Evolutionary conservation across 1,140 invertebrate species (phyloP).

Genomic region (Cydia amplana): DNA sequence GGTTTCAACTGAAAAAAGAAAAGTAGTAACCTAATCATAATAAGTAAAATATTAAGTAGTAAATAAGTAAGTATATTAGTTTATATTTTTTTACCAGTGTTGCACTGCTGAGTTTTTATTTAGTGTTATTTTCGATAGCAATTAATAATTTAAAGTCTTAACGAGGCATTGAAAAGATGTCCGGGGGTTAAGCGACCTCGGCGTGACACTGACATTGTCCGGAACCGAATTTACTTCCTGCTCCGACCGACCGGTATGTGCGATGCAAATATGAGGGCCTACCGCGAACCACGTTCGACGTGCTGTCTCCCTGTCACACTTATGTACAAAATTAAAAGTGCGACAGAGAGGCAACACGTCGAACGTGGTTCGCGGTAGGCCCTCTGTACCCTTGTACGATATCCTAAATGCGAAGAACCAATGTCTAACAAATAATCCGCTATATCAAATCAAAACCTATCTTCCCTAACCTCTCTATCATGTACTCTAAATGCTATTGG

Average conservation of each 20-base stretch:
- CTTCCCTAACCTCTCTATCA: neutral
- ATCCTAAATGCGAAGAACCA: constrained; percentile 4
- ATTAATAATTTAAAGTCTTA: constrained; percentile 8
- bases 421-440: neutral
- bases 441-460: neutral
- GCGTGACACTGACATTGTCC: constrained; percentile 28
- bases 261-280: too few relatives aligned
- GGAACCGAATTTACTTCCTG: constrained; percentile 29
- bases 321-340: too few relatives aligned
- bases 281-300: too few relatives aligned
- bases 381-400: constrained; percentile 31
- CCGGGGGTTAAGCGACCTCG: constrained; percentile 13
- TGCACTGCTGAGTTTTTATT: neutral
- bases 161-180: constrained; percentile 14
- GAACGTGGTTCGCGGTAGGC: too few relatives aligned
- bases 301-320: too few relatives aligned
- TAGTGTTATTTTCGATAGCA: neutral
- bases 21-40: too few relatives aligned
- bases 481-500: too few relatives aligned
- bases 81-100: neutral
- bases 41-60: too few relatives aligned
- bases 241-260: constrained; percentile 19
- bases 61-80: neutral
- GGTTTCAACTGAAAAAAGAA: too few relatives aligned
- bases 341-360: too few relatives aligned